These are phyloP conservation scores for Gymnocephalus cernua DNA, from an alignment of 2,113 vertebrate genomes.

Conservation along the genomic window DNA sequence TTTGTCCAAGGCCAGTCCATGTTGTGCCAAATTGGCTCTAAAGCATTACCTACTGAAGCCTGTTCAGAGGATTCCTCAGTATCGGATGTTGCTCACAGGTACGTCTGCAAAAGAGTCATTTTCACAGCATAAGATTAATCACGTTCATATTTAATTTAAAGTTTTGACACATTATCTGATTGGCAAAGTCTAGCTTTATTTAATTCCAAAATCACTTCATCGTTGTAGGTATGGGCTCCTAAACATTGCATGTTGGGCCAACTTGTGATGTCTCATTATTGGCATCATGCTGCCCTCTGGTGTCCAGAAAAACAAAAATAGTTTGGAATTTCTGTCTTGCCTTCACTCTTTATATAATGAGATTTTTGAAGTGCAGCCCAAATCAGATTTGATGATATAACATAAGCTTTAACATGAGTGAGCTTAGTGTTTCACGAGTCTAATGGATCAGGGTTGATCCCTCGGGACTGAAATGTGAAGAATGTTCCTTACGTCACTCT, in stretches of 20 bases:
- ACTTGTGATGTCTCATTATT: background rate
- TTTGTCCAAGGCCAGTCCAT: conserved; percentile 88
- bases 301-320: conserved; percentile 22
- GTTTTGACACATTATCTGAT: background rate
- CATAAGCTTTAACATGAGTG: conserved; percentile 50
- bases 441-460: conserved; percentile 29
- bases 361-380: conserved; percentile 52
- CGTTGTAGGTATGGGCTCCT: background rate
- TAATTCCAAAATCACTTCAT: background rate
- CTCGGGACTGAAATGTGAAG: conserved; percentile 51
- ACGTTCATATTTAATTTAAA: background rate
- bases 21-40: conserved; percentile 94
- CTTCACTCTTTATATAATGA: conserved; percentile 35
- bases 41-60: conserved; percentile 98
- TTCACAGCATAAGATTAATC: background rate
- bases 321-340: conserved; percentile 7
- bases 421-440: conserved; percentile 46
- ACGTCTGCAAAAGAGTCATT: conserved; percentile 14
- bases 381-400: conserved; percentile 74
- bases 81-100: conserved; percentile 96
- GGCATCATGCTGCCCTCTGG: conserved; percentile 65
- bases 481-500: conserved; percentile 56
- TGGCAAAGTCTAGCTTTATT: background rate
- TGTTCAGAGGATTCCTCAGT: conserved; percentile 98
- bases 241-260: background rate